These are phyloP conservation scores for Andrena cerasifolii DNA, from an alignment of 1,140 invertebrate genomes.

Conservation along the genomic window DNA sequence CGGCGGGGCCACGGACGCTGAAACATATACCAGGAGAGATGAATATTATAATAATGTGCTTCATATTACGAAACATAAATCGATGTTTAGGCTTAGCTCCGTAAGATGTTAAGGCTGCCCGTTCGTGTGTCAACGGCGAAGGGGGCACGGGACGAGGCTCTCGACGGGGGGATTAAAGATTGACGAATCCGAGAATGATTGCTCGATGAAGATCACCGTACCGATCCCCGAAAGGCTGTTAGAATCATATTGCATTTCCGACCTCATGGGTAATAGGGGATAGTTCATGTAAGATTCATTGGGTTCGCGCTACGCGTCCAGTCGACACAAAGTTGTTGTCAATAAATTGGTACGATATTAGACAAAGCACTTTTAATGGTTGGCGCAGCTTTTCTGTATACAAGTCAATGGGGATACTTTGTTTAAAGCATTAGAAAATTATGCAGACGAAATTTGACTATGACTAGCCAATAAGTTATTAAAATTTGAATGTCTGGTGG, in stretches of 20 bases:
- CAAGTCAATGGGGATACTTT: too few relatives aligned
- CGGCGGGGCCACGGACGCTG: constrained; percentile 36
- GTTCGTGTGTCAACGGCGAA: constrained; percentile 3
- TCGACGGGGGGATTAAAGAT: neutral
- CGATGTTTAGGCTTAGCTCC: constrained; percentile 41
- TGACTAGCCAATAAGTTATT: too few relatives aligned
- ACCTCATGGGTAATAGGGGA: constrained; percentile 10
- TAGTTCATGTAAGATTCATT: neutral
- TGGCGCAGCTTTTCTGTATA: too few relatives aligned
- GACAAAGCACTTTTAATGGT: too few relatives aligned
- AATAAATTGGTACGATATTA: too few relatives aligned
- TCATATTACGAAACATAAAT: constrained; percentile 58
- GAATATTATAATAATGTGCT: constrained; percentile 55
- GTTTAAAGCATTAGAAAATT: too few relatives aligned
- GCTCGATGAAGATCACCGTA: neutral
- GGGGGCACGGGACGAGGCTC: neutral
- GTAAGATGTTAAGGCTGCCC: constrained; percentile 25
- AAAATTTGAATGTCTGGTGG: too few relatives aligned
- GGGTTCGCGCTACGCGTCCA: neutral
- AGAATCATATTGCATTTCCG: constrained; percentile 24
- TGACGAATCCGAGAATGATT: constrained; percentile 1
- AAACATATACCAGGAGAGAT: constrained; percentile 54
- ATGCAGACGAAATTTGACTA: too few relatives aligned
- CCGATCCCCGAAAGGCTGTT: constrained; percentile 32
- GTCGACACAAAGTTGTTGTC: neutral